Evolutionary conservation across 2,113 vertebrate genomes (phyloP), one percentile per base, ranked within the genome.

Genomic region (Crotophaga sulcirostris): DNA sequence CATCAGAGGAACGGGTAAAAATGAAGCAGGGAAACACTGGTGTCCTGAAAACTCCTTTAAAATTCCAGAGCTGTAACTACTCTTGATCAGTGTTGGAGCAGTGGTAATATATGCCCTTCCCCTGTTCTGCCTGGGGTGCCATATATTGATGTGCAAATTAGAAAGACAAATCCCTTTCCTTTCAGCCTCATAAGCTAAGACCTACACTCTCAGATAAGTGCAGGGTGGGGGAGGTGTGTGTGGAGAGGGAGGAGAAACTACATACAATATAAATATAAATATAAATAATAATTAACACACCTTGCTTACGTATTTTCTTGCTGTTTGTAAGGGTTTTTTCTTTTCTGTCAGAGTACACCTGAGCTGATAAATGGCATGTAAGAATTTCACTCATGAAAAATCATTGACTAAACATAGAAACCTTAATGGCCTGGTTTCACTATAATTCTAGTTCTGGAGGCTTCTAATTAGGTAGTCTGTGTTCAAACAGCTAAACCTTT

Each of bases 351-450:
- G 56, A 66, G 47, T 55, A 70, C n/a, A 77, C 42, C 51, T 64
- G 19, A 70, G 83, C 83, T 78, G 72, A 89, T 36, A 74, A 86
- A 92, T 49, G 34, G 28, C 72, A 84, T 21, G 34, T 26, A 81
- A 81, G n/a, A 75, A 68, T 72, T 92, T 84, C 44, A 93, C 40
- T 92, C 92, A 49, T 40, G 56, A 86, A 88, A 96, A 95, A 81
- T 24, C 3, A 2, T 81, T 93, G 87, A 95, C 94, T 96, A 94
- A 90, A 87, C 56, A 84, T 23, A 92, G 38, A 84, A 92, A 78
- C 75, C 60, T 62, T 80, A 95, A 93, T 10, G 36, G 36, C 28
- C 56, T 81, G 15, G 56, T 90, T 96, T 90, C 44, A 60, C 60
- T 64, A 8, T 42, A 64, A 70, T 92, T 90, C 55, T 36, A 58